Percentiles rank a stretch among this genome's conserved stretches.
phyloP scores from a whole-genome alignment of 2,888 invertebrate genomes.

The Tinea trinotella region DNA sequence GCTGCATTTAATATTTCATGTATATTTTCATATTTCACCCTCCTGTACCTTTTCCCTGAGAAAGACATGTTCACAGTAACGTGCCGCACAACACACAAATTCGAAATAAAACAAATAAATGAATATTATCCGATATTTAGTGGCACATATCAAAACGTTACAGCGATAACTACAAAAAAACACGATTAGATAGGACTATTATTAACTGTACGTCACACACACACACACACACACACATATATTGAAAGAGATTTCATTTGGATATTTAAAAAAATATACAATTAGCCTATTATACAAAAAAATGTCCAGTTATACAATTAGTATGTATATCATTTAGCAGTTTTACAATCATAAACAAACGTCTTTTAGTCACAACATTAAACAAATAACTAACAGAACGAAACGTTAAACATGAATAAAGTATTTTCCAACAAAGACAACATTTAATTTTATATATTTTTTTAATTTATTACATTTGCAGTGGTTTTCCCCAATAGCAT shows the following conservation, averaged over 20 bases:
- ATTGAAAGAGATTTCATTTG: not conserved
- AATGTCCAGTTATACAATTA: no score
- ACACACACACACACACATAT: no score
- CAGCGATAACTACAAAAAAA: not conserved
- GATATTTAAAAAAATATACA: not conserved
- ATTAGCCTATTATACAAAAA: no score
- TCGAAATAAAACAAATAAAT: not conserved
- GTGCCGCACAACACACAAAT: not conserved
- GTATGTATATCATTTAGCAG: no score
- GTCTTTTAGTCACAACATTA: no score
- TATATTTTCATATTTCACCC: conserved; percentile 43
- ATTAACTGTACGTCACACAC: not conserved
- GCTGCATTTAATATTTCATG: conserved; percentile 37
- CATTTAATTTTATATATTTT: no score
- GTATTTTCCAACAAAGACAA: no score
- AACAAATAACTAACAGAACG: no score
- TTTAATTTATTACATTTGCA: no score
- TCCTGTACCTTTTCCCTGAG: conserved; percentile 43
- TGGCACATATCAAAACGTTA: not conserved
- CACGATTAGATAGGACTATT: conserved; percentile 3
- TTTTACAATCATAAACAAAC: no score
- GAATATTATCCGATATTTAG: not conserved
- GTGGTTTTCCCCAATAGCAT: no score
- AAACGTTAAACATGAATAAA: no score
- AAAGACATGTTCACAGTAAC: conserved; percentile 41